Base-by-base conservation (phyloP, 1,140 invertebrate species). In the Pinna nobilis region DNA sequence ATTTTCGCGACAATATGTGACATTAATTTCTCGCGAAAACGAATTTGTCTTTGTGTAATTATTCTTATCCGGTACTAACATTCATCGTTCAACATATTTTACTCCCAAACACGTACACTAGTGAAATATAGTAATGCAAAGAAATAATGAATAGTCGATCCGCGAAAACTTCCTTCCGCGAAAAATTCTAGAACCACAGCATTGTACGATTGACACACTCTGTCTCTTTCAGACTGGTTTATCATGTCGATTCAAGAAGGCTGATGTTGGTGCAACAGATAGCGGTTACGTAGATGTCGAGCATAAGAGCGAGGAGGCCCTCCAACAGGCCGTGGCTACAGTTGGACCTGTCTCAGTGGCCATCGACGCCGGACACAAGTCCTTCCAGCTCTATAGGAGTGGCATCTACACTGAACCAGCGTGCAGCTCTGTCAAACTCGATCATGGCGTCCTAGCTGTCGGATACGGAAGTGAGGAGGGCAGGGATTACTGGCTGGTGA, bases 371-470 rank as follows among this genome's bases (percentile, higher is more conserved):
- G 92, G 93, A 9, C 92, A 93, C 66, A 87, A 91, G 55, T 90
- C 92, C 1, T 95, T 99, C 90, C 80, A 85, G 67, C 63, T 85
- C 30, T 83, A 82, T 60, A 82, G 60, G 41, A 44, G 65, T 13
- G 83, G 94, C 60, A 90, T 95, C 30, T 95, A 94, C 85, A 89
- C 91, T 70, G 93, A 94, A 53, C 87, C 90, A 1, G 82, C 91
- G 1, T 95, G 97, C 91, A 89, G 93, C 80, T 88, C 92, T 2
- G 85, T 90, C 13, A 88, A 92, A 57, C 89, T 98, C 13, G 95
- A 98, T 88, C 97, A 98, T 86, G 96, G 95, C 76, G 97, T 97
- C 5, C 86, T 96, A 15, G 91, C 92, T 49, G 94, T 96, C 60
- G 95, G 96, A 37, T 97, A 96, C 86, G 95, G 95, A 28, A 91